These are phyloP conservation scores for Erpobdella octoculata DNA, from an alignment of 2,888 invertebrate genomes.

Conservation along the genomic window DNA sequence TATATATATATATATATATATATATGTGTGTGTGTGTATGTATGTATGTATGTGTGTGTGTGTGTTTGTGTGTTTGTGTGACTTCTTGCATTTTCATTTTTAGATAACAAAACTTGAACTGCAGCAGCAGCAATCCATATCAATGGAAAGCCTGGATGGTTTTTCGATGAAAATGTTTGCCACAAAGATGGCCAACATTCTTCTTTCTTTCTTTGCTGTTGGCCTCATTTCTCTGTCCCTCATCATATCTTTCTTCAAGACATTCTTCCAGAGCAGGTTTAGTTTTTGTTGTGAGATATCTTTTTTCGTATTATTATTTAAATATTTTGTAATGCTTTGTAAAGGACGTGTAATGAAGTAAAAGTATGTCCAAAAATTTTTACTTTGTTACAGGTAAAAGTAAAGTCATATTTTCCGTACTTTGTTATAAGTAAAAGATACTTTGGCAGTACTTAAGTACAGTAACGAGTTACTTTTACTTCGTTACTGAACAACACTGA, in stretches of 20 bases:
- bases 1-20: background rate
- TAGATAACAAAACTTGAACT: slow-evolving; percentile 71
- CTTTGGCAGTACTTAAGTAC: too few species aligned
- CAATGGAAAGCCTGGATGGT: slow-evolving; percentile 73
- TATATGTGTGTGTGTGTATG: background rate
- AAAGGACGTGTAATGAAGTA: too few species aligned
- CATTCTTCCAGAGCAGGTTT: background rate
- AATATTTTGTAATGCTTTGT: too few species aligned
- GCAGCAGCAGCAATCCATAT: slow-evolving; percentile 73
- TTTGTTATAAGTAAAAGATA: too few species aligned
- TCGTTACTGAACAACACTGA: too few species aligned
- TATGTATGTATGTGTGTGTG: background rate
- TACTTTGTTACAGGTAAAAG: too few species aligned
- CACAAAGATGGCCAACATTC: background rate
- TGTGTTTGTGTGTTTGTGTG: too few species aligned
- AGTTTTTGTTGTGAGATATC: too few species aligned
- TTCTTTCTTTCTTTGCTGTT: slow-evolving; percentile 2
- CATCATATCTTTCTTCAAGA: background rate
- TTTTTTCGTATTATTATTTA: too few species aligned
- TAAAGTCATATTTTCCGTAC: too few species aligned
- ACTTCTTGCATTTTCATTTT: slow-evolving; percentile 55
- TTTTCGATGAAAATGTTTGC: background rate
- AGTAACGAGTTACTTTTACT: too few species aligned
- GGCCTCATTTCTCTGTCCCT: background rate
- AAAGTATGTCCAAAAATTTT: too few species aligned